phyloP scores from a whole-genome alignment of 2,888 invertebrate species.

The Drosophila testacea region DNA sequence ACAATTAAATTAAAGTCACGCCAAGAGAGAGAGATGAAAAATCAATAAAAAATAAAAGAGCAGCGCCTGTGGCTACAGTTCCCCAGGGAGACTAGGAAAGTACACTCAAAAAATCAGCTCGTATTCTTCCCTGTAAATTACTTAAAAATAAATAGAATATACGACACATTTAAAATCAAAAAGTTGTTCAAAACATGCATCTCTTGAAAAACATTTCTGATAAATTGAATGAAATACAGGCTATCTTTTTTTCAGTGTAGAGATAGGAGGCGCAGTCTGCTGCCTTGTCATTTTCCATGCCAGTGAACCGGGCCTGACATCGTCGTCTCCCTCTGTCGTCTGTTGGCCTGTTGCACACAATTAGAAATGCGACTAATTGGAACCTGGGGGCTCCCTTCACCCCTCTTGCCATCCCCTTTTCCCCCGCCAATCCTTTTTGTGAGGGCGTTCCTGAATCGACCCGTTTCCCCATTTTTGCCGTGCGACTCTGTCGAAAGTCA shows the following conservation, averaged over 20 bases:
- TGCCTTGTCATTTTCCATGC: slow-evolving; percentile 71
- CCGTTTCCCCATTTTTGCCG: slow-evolving; percentile 21
- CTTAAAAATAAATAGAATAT: no score
- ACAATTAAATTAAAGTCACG: slow-evolving; percentile 80
- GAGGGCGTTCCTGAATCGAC: slow-evolving; percentile 4
- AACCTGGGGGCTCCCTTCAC: slow-evolving; percentile 40
- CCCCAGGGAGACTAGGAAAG: slow-evolving; percentile 12
- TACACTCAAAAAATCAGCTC: background rate
- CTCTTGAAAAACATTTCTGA: no score
- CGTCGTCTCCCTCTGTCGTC: slow-evolving; percentile 13
- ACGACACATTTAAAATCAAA: no score
- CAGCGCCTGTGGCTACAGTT: slow-evolving; percentile 19
- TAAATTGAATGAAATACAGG: no score
- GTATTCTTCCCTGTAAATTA: no score
- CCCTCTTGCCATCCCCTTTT: background rate
- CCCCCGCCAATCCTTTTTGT: background rate
- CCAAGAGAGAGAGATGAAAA: slow-evolving; percentile 36
- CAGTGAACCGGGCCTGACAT: slow-evolving; percentile 59
- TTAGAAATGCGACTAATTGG: slow-evolving; percentile 72
- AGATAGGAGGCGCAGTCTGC: background rate
- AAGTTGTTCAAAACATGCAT: no score
- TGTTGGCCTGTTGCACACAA: slow-evolving; percentile 54
- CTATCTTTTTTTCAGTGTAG: no score
- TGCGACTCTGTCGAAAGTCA: slow-evolving; percentile 46
- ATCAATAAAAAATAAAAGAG: slow-evolving; percentile 59